Base-by-base conservation (phyloP, 1,140 invertebrate species). In the Drosophila tani region DNA sequence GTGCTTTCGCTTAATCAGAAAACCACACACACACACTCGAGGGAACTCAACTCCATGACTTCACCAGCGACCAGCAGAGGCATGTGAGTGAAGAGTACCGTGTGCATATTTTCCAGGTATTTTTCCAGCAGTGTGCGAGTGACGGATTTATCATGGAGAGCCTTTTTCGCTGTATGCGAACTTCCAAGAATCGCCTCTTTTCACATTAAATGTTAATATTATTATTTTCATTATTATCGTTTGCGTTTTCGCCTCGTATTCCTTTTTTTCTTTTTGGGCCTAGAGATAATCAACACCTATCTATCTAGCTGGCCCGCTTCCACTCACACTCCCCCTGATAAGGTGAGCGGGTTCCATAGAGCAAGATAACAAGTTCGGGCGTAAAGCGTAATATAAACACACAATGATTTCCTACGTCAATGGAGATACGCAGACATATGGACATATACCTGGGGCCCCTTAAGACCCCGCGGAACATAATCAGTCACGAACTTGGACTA, bases 1-100 rank as follows among this genome's bases (percentile, higher is more conserved):
- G 76, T 86, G 84, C 83, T 88, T 88, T 83, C 84, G 76, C 73
- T 86, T 87, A 86, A 86, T 86, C 83, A 86, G 83, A 86, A 86
- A 82, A 66, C 64, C 71, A 49, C 63, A 68, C 59, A 80, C 59
- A 79, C 76, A 62, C 32, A 45, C 51, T 19, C 41, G 59, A 17
- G 12, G 32, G 29, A 17, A 49, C 43, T 60, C 27, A 66, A 46
- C 87, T 73, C 83, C 85, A 88, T 88, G 85, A 88, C 85, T 91
- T 88, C 78, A 86, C 64, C 79, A 12, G 9, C 67, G 55, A 11
- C 35, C 11, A 35, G 11, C 15, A 59, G 21, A 24, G 24, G 7
- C 67, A 79, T 86, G 68, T 64, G 82, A 75, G 80, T 41, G 6
- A 15, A 41, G 40, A 41, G 49, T 78, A 81, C 70, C 81, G 82